phyloP scores from a whole-genome alignment of 2,113 vertebrate genomes.

The human region GRCh38 chr2:53378501-53379000 shows the following conservation, averaged over 20 bases:
- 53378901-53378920: not conserved
- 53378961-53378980: not conserved
- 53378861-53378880: not conserved
- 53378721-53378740: not conserved
- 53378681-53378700: too few species aligned
- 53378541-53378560: too few species aligned
- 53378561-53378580: too few species aligned
- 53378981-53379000: not conserved
- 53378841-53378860: not conserved
- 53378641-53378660: too few species aligned
- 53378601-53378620: too few species aligned
- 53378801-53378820: constrained; percentile 21
- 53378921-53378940: not conserved
- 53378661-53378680: too few species aligned
- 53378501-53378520: too few species aligned
- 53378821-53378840: not conserved
- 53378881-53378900: not conserved
- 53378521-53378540: too few species aligned
- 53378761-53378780: not conserved
- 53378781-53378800: not conserved
- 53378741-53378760: not conserved
- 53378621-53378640: too few species aligned
- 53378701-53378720: not conserved
- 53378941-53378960: not conserved
- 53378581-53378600: too few species aligned